A percentile compares a stretch with the other conserved stretches of the same genome.
phyloP scores from a whole-genome alignment of 2,888 invertebrate species.

The Trilocha varians region DNA sequence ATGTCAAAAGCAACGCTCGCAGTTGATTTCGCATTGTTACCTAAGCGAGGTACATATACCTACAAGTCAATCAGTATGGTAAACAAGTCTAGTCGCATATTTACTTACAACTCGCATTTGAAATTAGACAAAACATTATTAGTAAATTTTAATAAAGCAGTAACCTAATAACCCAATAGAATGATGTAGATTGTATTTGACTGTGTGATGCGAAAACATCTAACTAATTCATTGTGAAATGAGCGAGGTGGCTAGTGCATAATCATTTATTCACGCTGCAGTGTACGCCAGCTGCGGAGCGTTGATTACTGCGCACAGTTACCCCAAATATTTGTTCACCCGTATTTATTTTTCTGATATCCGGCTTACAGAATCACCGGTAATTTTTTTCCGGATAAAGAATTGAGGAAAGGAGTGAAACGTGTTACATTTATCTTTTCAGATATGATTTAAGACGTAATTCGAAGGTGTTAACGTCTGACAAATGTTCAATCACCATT shows the following conservation, averaged over 20 bases:
- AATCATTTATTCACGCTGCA: conserved; percentile 33
- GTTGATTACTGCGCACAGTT: conserved; percentile 6
- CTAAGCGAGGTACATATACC: no score
- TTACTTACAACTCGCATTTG: no score
- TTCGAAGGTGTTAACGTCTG: no score
- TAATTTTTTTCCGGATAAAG: not conserved
- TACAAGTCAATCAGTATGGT: no score
- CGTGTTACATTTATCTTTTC: no score
- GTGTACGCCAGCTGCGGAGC: conserved; percentile 9
- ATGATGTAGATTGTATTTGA: not conserved
- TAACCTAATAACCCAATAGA: not conserved
- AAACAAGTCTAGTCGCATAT: no score
- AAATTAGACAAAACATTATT: no score
- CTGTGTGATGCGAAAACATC: conserved; percentile 7
- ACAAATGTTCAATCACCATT: no score
- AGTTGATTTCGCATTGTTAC: no score
- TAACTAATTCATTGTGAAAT: conserved; percentile 16
- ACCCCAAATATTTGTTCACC: conserved; percentile 1
- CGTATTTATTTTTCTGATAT: not conserved
- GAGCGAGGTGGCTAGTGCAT: conserved; percentile 20
- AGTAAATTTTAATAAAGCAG: no score
- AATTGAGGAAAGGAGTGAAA: not conserved
- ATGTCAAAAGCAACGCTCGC: no score
- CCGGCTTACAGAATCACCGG: not conserved
- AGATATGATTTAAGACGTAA: no score